Conservation (phyloP, 37 sponge, comb jelly and placozoan species). For the Tethya wilhelma region DNA sequence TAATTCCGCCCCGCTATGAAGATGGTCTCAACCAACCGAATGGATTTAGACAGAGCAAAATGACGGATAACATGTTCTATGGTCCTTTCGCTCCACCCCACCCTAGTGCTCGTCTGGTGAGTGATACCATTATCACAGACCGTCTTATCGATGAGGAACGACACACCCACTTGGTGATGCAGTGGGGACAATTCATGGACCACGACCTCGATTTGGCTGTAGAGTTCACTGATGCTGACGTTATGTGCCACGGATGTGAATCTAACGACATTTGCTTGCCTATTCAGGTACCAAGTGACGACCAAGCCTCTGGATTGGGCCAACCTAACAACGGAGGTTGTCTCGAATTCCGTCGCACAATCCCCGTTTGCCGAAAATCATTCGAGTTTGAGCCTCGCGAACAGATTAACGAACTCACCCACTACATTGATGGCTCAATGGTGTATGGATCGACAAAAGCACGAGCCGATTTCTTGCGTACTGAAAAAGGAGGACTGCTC, state of each 20-base stretch:
- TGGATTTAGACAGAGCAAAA: conserved; percentile 8
- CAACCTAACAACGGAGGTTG: neutral
- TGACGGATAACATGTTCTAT: neutral
- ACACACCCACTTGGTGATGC: conserved; percentile 87
- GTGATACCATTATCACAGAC: conserved; percentile 18
- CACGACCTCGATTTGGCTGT: conserved; percentile 79
- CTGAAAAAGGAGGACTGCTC: neutral
- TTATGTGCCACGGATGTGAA: neutral
- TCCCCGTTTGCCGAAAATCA: neutral
- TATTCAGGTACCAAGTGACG: neutral
- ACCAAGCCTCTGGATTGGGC: neutral
- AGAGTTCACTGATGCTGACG: conserved; percentile 22
- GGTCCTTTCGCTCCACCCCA: conserved; percentile 65
- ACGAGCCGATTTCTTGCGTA: neutral
- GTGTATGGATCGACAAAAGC: conserved; percentile 47
- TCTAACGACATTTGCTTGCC: neutral
- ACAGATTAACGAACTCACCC: neutral
- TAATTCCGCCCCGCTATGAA: conserved; percentile 80
- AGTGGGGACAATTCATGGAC: conserved; percentile 95
- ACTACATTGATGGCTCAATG: conserved; percentile 61
- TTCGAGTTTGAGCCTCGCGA: neutral
- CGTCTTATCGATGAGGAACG: conserved; percentile 40
- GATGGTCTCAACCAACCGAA: conserved; percentile 74
- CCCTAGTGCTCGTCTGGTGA: conserved; percentile 85
- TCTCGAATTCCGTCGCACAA: neutral